These are phyloP conservation scores for Neolamprologus caudopunctatus DNA, from an alignment of 2,113 vertebrate genomes.

Conservation along the genomic window DNA sequence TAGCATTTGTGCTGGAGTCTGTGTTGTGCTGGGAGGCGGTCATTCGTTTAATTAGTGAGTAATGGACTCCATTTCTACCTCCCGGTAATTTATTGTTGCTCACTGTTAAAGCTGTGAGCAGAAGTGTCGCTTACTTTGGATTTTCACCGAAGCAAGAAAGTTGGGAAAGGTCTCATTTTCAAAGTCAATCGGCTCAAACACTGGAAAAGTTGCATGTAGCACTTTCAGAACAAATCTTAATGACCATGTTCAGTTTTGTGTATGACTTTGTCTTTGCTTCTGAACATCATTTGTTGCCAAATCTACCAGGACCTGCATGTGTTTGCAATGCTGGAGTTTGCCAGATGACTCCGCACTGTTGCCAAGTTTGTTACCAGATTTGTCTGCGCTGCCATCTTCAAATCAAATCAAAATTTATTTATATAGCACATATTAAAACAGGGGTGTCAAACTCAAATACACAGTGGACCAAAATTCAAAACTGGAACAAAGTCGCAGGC, in stretches of 20 bases:
- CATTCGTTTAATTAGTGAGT: neutral
- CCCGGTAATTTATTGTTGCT: neutral
- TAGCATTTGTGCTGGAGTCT: neutral
- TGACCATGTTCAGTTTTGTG: neutral
- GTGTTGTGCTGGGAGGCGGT: neutral
- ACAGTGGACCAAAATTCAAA: no score
- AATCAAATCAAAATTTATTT: no score
- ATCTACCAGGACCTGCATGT: neutral
- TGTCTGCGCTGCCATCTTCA: neutral
- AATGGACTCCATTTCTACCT: neutral
- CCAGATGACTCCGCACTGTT: neutral
- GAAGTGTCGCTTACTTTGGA: neutral
- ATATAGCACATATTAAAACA: no score
- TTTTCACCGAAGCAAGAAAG: fast-evolving
- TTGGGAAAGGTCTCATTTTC: neutral
- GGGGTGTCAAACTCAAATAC: no score
- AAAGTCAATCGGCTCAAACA: fast-evolving
- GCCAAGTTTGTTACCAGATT: neutral
- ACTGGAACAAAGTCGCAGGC: no score
- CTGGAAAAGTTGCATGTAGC: neutral
- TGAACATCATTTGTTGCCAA: neutral
- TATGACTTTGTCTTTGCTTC: fast-evolving
- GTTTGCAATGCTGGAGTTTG: neutral
- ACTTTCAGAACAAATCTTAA: neutral
- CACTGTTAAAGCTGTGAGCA: neutral